phyloP scores from a whole-genome alignment of 1,140 invertebrate species.

The Theocolax elegans region DNA sequence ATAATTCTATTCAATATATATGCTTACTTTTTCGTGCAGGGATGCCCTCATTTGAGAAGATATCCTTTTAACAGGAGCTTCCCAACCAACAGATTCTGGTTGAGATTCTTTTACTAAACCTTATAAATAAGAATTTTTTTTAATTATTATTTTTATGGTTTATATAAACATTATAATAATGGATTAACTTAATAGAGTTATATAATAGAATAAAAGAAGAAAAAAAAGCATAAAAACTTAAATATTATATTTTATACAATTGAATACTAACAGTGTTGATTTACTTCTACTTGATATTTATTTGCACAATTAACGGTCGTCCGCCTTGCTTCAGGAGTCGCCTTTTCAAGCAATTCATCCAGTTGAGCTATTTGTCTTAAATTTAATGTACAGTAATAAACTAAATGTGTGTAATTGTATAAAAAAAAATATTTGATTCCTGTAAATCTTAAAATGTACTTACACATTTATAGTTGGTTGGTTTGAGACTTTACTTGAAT shows the following conservation, averaged over 20 bases:
- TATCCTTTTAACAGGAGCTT: slow-evolving; percentile 58
- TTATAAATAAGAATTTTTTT: slow-evolving; percentile 36
- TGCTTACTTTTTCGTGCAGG: too few species aligned
- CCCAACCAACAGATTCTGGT: slow-evolving; percentile 68
- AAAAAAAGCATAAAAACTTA: neutral
- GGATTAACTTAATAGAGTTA: slow-evolving; percentile 9
- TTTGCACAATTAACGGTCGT: slow-evolving; percentile 52
- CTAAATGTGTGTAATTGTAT: slow-evolving; percentile 1
- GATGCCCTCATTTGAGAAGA: slow-evolving; percentile 42
- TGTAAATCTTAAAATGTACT: slow-evolving; percentile 12
- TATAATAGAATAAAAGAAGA: slow-evolving; percentile 4
- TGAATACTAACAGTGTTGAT: slow-evolving; percentile 46
- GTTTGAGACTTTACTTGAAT: slow-evolving; percentile 30
- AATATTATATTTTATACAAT: neutral
- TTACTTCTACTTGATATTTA: too few species aligned
- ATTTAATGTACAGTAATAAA: slow-evolving; percentile 7
- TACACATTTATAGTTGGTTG: slow-evolving; percentile 56
- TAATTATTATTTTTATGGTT: neutral
- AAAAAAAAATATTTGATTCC: neutral
- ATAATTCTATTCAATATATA: too few species aligned
- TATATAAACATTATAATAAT: neutral
- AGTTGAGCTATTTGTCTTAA: slow-evolving; percentile 58
- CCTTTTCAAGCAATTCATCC: slow-evolving; percentile 54
- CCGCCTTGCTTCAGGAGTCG: slow-evolving; percentile 55
- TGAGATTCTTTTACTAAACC: slow-evolving; percentile 64